Base-by-base conservation (phyloP, 1,140 invertebrate genomes). In the Rhopalosiphum maidis region DNA sequence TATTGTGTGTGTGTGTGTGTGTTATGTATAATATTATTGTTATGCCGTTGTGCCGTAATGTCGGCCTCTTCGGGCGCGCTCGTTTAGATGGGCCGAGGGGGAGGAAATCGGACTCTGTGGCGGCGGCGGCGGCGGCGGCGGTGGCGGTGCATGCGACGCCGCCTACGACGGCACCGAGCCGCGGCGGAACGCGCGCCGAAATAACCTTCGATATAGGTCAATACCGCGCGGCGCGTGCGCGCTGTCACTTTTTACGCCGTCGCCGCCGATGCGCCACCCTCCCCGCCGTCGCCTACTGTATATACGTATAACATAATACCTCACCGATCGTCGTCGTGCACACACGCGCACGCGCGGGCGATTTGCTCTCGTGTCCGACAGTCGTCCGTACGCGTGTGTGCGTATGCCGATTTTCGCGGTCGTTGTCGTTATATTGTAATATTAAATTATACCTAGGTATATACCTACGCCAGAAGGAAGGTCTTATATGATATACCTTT, bases 181-280 rank as follows among this genome's bases (percentile, higher is more conserved):
- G 41, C 60, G 55, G 25, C 89, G 55, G 9, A 60, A 82, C 43
- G 91, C 35, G 77, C 48, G 82, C 91, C 91, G 77, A 93, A 93
- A 93, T 93, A 93, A 93, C 91, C 91, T 93, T 93, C 91, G 77
- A 93, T 93, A 55, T 93, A 93, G 91, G 91, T 93, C 91, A 93
- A 93, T 93, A 93, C 82, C 46, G 91, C 21, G 82, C 48, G 48
- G 48, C 91, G 91, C 91, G 48, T 93, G 91, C 91, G 91, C 77
- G 77, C 37, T 68, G 48, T 86, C 37, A 48, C 77, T 30, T 46
- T n/a, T 43, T 54, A 25, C 54, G n/a, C 15, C 41, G 55, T 25
- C 86, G 43, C 88, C 86, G 30, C 88, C 86, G 30, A 21, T 41
- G 30, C 83, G 30, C 30, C 23, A 23, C 15, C 46, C 77, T 18